Evolutionary conservation across 2,888 invertebrate species (phyloP).

Genomic region (Trichacis sp.): DNA sequence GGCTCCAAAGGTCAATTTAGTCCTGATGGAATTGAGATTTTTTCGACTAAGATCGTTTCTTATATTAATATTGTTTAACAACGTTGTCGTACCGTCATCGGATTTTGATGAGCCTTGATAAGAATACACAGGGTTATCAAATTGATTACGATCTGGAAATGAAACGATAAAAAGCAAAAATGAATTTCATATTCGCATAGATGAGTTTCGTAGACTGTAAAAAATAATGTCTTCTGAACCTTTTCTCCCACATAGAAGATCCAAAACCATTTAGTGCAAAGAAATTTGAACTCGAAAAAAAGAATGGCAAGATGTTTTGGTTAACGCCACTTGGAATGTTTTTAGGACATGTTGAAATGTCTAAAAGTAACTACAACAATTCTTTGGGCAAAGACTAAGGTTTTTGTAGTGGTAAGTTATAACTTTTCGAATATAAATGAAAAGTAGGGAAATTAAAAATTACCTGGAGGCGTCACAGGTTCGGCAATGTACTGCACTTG

Average conservation of each 20-base stretch:
- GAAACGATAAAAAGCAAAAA: background rate
- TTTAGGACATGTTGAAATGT: too few relatives aligned
- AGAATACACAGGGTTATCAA: slow-evolving; percentile 93
- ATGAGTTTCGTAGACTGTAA: slow-evolving; percentile 1
- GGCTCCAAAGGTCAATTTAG: slow-evolving; percentile 58
- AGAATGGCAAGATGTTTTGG: too few relatives aligned
- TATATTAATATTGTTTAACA: slow-evolving; percentile 68
- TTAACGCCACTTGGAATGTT: too few relatives aligned
- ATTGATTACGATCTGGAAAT: slow-evolving; percentile 82
- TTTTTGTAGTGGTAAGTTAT: too few relatives aligned
- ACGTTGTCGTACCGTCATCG: slow-evolving; percentile 66
- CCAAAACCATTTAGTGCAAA: too few relatives aligned
- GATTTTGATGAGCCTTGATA: slow-evolving; percentile 71
- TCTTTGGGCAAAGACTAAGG: too few relatives aligned
- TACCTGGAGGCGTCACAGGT: slow-evolving; percentile 76
- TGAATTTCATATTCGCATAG: background rate
- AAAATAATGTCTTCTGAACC: too few relatives aligned
- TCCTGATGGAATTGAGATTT: slow-evolving; percentile 57
- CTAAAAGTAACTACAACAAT: too few relatives aligned
- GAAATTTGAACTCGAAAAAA: too few relatives aligned
- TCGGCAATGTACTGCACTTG: slow-evolving; percentile 90
- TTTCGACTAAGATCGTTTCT: slow-evolving; percentile 63
- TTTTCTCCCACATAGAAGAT: too few relatives aligned
- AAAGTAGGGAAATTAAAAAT: slow-evolving; percentile 3
- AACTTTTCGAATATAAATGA: too few relatives aligned